Percentiles rank a stretch among this genome's conserved stretches.
phyloP scores from a whole-genome alignment of 2,888 invertebrate genomes.

The Drosophila subquinaria region DNA sequence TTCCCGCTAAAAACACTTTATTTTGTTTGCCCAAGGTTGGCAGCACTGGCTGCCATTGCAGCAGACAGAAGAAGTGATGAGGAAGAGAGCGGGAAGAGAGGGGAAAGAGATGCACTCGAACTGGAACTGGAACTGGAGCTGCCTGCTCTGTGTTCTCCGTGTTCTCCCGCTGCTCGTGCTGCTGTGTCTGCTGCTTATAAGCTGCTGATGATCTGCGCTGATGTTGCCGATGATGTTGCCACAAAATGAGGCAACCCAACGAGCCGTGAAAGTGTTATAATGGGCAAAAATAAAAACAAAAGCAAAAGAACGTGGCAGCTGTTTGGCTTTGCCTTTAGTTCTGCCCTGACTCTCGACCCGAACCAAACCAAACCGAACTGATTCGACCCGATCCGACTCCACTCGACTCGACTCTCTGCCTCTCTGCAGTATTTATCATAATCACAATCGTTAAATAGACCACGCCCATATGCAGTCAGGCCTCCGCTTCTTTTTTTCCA shows the following conservation, averaged over 20 bases:
- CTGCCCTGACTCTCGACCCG: constrained; percentile 34
- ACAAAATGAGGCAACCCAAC: constrained; percentile 72
- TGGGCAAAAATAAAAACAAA: constrained; percentile 65
- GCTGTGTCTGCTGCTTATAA: constrained; percentile 51
- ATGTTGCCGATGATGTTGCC: constrained; percentile 35
- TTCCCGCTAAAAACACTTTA: no score
- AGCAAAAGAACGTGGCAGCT: constrained; percentile 26
- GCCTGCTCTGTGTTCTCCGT: constrained; percentile 29
- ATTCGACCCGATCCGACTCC: background rate
- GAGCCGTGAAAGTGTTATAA: constrained; percentile 86
- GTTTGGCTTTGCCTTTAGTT: constrained; percentile 55
- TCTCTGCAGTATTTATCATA: constrained; percentile 60
- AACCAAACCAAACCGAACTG: no score
- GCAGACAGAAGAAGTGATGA: constrained; percentile 5
- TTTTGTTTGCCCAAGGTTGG: background rate
- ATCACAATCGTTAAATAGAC: constrained; percentile 78
- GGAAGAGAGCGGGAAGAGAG: background rate
- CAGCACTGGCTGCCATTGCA: constrained; percentile 33
- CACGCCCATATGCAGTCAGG: constrained; percentile 69
- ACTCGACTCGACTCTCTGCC: background rate
- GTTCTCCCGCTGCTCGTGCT: constrained; percentile 44
- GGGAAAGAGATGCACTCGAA: constrained; percentile 17
- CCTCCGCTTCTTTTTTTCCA: background rate
- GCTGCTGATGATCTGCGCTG: constrained; percentile 61
- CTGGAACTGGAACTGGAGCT: constrained; percentile 42